These are phyloP conservation scores for Cyclopterus lumpus DNA, from an alignment of 2,797 vertebrate species.

Conservation along the genomic window DNA sequence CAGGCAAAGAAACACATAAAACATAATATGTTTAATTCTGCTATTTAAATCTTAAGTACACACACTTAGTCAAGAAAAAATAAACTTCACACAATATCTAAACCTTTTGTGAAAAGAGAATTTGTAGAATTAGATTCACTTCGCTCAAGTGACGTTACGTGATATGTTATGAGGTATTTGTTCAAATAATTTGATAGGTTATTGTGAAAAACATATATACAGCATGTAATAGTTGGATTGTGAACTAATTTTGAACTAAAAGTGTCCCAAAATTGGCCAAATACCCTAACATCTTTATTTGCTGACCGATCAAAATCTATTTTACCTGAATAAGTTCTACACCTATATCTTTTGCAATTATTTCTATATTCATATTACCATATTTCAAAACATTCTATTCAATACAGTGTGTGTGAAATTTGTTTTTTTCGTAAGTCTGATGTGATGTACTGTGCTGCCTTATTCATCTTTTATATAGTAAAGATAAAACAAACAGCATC, in stretches of 20 bases:
- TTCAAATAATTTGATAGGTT: constrained; percentile 5
- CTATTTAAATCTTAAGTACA: constrained; percentile 11
- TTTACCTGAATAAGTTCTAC: constrained; percentile 14
- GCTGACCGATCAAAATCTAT: constrained; percentile 16
- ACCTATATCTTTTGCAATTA: constrained; percentile 20
- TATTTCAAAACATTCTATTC: constrained; percentile 35
- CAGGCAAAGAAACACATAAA: constrained; percentile 24
- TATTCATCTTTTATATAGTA: constrained; percentile 71
- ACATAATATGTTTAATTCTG: constrained; percentile 30
- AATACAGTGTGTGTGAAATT: constrained; percentile 57
- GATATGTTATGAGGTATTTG: neutral
- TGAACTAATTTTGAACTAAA: constrained; percentile 3
- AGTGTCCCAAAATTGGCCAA: neutral
- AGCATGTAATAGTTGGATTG: constrained; percentile 14
- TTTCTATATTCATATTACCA: constrained; percentile 24
- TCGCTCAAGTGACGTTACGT: neutral
- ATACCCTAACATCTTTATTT: constrained; percentile 7
- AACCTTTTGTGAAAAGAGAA: constrained; percentile 13
- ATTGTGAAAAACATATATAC: neutral
- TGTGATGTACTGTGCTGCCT: constrained; percentile 79
- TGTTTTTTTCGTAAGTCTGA: constrained; percentile 63
- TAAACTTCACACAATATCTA: constrained; percentile 39
- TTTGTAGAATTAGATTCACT: constrained; percentile 22
- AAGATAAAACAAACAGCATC: constrained; percentile 52
- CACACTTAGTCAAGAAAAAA: constrained; percentile 32